A percentile compares a stretch with the other conserved stretches of the same genome.
These are phyloP conservation scores for Marisa cornuarietis DNA, from an alignment of 1,140 invertebrate genomes.

Conservation along the genomic window DNA sequence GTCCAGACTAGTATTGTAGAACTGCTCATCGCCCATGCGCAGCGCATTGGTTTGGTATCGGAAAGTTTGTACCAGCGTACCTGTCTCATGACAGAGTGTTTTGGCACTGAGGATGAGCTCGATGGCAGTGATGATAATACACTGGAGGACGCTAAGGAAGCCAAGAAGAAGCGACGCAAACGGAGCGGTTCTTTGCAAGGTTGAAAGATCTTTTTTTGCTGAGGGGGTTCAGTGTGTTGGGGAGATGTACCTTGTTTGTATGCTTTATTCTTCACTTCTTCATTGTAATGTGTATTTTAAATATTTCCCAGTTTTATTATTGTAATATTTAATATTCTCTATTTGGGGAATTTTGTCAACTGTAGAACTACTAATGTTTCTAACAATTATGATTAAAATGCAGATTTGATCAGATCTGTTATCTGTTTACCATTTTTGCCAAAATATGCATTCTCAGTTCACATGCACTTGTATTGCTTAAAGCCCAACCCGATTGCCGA, in stretches of 20 bases:
- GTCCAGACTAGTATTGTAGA: constrained; percentile 68
- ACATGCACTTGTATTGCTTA: too few species aligned
- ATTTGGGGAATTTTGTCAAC: too few species aligned
- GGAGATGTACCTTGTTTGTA: neutral
- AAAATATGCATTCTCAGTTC: too few species aligned
- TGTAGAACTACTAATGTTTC: too few species aligned
- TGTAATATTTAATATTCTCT: neutral
- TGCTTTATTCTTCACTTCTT: neutral
- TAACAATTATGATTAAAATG: too few species aligned
- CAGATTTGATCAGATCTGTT: too few species aligned
- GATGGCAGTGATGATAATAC: constrained; percentile 53
- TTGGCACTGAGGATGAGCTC: constrained; percentile 58
- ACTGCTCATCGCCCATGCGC: constrained; percentile 81
- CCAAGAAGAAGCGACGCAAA: constrained; percentile 62
- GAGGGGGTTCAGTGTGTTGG: too few species aligned
- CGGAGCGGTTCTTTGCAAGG: constrained; percentile 84
- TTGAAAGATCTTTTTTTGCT: constrained; percentile 61
- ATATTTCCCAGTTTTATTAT: neutral
- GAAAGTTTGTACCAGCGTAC: constrained; percentile 68
- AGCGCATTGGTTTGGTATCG: constrained; percentile 78
- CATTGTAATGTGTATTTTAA: neutral
- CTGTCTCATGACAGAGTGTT: constrained; percentile 57
- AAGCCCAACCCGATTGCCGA: too few species aligned
- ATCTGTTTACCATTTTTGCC: too few species aligned
- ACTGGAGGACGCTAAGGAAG: constrained; percentile 49